A percentile compares a stretch with the other conserved stretches of the same genome.
phyloP scores from a whole-genome alignment of 1,140 invertebrate genomes.

The Lanistes nyassanus region DNA sequence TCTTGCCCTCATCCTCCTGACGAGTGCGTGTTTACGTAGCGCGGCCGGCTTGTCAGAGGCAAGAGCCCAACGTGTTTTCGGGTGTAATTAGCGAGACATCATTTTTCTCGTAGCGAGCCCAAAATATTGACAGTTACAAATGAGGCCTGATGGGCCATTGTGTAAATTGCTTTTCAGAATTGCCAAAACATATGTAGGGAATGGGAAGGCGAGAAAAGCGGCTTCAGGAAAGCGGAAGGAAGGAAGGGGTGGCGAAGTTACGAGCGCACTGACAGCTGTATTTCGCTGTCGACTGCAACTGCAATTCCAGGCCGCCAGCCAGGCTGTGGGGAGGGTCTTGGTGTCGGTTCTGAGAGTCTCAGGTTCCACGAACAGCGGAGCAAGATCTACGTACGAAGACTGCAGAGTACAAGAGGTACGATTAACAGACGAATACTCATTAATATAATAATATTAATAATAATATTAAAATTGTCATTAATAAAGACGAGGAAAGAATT shows the following conservation, averaged over 20 bases:
- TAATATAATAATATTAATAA: too few relatives aligned
- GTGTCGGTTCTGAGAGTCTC: too few relatives aligned
- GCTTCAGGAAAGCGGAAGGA: too few relatives aligned
- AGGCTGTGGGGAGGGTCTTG: neutral
- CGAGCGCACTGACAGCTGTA: slow-evolving; percentile 6
- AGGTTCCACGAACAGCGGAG: too few relatives aligned
- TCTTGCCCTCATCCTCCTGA: neutral
- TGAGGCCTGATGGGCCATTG: slow-evolving; percentile 27
- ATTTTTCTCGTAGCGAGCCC: slow-evolving; percentile 23
- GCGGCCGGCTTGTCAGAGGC: slow-evolving; percentile 12
- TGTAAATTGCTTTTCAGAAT: slow-evolving; percentile 27
- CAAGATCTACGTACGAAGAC: too few relatives aligned
- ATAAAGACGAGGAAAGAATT: too few relatives aligned
- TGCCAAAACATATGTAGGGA: slow-evolving; percentile 26
- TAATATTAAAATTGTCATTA: too few relatives aligned
- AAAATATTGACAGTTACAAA: slow-evolving; percentile 31
- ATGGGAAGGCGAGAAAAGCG: slow-evolving; percentile 4
- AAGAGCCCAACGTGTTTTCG: slow-evolving; percentile 9
- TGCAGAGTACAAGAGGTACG: too few relatives aligned
- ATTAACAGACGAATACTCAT: too few relatives aligned
- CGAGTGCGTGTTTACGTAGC: slow-evolving; percentile 16
- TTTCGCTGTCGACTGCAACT: slow-evolving; percentile 6
- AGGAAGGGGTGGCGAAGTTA: slow-evolving; percentile 1
- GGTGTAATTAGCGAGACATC: slow-evolving; percentile 27
- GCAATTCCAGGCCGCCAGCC: neutral